Base-by-base conservation (phyloP, 35 echinoderm and acorn worm genomes). In the Strongylocentrotus purpuratus region DNA sequence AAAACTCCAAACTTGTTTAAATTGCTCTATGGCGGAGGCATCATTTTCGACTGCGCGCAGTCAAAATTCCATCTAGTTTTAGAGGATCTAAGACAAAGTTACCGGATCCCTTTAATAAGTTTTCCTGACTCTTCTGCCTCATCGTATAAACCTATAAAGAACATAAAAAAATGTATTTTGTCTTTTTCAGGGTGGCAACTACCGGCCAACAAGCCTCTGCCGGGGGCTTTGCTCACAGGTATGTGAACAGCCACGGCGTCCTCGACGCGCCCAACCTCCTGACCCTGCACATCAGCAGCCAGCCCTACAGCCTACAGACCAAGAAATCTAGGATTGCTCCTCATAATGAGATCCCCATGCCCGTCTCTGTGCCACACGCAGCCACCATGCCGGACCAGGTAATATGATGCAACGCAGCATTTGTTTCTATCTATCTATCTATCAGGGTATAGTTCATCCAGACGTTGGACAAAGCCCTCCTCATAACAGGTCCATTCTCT, bases 261-360 rank as follows among this genome's bases (percentile, higher is more conserved):
- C 45, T 96, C 6, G 96, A 99, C 90, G 97, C 98, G 20, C 98
- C 97, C 7, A 99, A 99, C 86, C 94, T 98, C 13, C 85, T 99
- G 11, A 97, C 95, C 25, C 94, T 99, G 11, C 98, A 98, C 65
- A 95, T 99, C 52, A 98, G 94, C 33, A 95, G 95, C 45, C 94
- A 96, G 20, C 98, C 98, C 4, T 99, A 99, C 94, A 97, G 95
- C 48, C 96, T 99, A 6, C 98, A 99, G 95, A 99, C 98, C 46
- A 97, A 97, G 92, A 97, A 97, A 70, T 96, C 98, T 2, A 70
- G 95, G 31, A 95, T 99, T 13, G 70, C 96, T 20, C 95, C 95
- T 48, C 96, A 97, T 46, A 99, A 99, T 94, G 98, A 99, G 94
- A 97, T 98, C 94, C 97, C 35, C 86, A 99, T 99, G 98, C 96